Evolutionary conservation across 2,888 invertebrate species (phyloP).

Genomic region (Pimpla rufipes): DNA sequence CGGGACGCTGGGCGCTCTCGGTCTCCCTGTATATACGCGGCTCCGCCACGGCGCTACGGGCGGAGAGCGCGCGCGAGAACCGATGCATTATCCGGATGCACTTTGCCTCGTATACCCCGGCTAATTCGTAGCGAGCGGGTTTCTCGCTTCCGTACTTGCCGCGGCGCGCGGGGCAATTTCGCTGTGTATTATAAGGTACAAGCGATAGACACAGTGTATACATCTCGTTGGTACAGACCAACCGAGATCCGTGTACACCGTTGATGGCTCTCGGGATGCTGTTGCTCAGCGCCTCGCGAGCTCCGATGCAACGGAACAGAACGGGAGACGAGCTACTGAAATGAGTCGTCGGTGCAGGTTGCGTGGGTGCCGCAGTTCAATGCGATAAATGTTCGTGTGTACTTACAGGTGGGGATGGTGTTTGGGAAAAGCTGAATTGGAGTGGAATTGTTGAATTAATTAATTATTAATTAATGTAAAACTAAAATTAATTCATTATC

Average conservation of each 20-base stretch:
- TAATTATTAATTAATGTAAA: background rate
- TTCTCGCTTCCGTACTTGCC: constrained; percentile 35
- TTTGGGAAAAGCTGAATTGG: no score
- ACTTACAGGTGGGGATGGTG: no score
- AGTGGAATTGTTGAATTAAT: no score
- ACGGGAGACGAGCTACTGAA: constrained; percentile 8
- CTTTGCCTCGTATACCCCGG: constrained; percentile 58
- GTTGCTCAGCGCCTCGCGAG: background rate
- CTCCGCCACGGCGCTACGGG: constrained; percentile 1
- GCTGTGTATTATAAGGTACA: constrained; percentile 33
- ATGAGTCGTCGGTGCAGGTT: constrained; percentile 3
- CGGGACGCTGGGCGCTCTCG: constrained; percentile 3
- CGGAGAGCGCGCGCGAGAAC: constrained; percentile 48
- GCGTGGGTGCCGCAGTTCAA: background rate
- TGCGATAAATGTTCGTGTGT: background rate
- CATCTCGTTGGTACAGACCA: background rate
- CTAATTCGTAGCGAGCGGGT: constrained; percentile 50
- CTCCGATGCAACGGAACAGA: background rate
- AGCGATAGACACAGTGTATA: background rate
- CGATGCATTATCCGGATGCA: constrained; percentile 67
- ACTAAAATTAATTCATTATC: no score
- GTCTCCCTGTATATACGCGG: no score
- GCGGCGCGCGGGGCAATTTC: constrained; percentile 2
- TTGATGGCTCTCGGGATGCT: background rate
- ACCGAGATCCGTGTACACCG: constrained; percentile 1